Percentiles rank a stretch among this genome's conserved stretches.
Evolutionary conservation across 1,140 invertebrate species (phyloP).

Genomic region (Archivesica marissinica): DNA sequence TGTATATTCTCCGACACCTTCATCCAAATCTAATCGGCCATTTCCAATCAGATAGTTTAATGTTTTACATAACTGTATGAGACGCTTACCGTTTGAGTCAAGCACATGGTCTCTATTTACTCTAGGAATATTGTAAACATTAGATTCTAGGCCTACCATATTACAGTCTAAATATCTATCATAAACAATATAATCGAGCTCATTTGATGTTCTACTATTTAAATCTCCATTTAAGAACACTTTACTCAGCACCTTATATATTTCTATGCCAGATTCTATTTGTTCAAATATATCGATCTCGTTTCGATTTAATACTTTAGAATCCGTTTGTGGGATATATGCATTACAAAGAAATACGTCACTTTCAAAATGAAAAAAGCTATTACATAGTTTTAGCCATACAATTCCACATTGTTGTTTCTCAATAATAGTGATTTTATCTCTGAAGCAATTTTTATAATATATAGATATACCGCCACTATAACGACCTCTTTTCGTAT

Average conservation of each 20-base stretch:
- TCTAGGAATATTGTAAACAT: neutral
- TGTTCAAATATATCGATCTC: slow-evolving; percentile 26
- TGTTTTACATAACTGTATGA: neutral
- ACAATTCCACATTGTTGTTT: slow-evolving; percentile 4
- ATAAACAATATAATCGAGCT: neutral
- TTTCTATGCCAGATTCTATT: slow-evolving; percentile 22
- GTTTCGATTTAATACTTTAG: neutral
- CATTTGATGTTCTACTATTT: neutral
- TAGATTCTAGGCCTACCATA: too few relatives aligned
- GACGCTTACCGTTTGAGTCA: neutral
- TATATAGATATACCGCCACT: slow-evolving; percentile 8
- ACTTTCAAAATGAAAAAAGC: neutral
- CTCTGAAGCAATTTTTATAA: neutral
- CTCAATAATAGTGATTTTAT: slow-evolving; percentile 6
- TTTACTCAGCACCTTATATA: neutral
- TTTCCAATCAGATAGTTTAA: neutral
- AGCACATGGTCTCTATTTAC: neutral
- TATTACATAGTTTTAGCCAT: slow-evolving; percentile 23
- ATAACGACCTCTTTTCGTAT: neutral
- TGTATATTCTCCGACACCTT: neutral
- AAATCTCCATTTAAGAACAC: neutral
- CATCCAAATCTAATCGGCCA: neutral
- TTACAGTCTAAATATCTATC: neutral
- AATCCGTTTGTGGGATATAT: slow-evolving; percentile 5
- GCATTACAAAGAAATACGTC: slow-evolving; percentile 1